Percentiles rank a stretch among this genome's conserved stretches.
Evolutionary conservation across 2,888 invertebrate genomes (phyloP).

Genomic region (Tenodera sinensis): DNA sequence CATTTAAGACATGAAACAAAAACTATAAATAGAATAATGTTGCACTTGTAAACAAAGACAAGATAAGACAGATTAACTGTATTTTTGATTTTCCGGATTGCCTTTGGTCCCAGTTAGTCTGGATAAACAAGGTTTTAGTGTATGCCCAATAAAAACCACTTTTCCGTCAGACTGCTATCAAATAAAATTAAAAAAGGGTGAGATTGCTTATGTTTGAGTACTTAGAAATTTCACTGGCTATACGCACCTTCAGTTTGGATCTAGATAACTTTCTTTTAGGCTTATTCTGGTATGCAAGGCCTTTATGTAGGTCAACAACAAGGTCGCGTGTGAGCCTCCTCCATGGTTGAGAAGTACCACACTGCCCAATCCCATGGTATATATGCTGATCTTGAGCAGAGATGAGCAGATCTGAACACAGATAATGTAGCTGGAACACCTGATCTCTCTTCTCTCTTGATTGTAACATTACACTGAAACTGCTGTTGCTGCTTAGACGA

Average conservation of each 20-base stretch:
- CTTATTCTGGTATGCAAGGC: slow-evolving; percentile 65
- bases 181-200: no score
- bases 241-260: slow-evolving; percentile 64
- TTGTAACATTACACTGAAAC: slow-evolving; percentile 73
- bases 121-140: no score
- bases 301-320: slow-evolving; percentile 88
- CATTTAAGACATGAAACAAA: no score
- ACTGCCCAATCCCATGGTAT: slow-evolving; percentile 69
- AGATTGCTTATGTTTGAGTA: no score
- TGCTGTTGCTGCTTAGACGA: slow-evolving; percentile 72
- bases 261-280: slow-evolving; percentile 66
- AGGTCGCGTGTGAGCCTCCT: slow-evolving; percentile 80
- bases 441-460: slow-evolving; percentile 70
- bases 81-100: no score
- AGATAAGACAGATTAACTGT: no score
- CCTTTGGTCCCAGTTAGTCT: no score
- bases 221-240: no score
- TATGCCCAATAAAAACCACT: no score
- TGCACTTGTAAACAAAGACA: no score
- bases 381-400: slow-evolving; percentile 74
- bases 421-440: slow-evolving; percentile 76
- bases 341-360: slow-evolving; percentile 51
- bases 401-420: slow-evolving; percentile 69
- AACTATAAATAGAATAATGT: no score
- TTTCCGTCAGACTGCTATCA: no score